phyloP scores from a whole-genome alignment of 2,113 vertebrate species.

The Taurulus bubalis region DNA sequence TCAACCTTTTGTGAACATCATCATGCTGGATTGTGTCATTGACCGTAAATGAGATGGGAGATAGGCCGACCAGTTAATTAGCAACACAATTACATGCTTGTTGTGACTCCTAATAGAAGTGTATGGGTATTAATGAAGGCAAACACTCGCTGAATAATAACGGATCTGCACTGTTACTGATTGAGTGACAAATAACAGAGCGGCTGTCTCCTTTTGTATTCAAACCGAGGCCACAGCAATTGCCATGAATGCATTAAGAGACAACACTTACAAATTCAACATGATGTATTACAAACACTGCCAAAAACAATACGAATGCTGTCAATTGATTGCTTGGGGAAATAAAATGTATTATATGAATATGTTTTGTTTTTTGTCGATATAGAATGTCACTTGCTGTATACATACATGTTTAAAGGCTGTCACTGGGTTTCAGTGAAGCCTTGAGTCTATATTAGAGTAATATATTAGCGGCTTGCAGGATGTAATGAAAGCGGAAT shows the following conservation, averaged over 20 bases:
- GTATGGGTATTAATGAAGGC: slow-evolving; percentile 77
- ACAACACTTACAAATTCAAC: slow-evolving; percentile 24
- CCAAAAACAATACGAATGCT: neutral
- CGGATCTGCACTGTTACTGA: slow-evolving; percentile 35
- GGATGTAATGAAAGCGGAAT: slow-evolving; percentile 68
- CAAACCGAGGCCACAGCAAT: slow-evolving; percentile 25
- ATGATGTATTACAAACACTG: slow-evolving; percentile 32
- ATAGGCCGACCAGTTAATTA: slow-evolving; percentile 74
- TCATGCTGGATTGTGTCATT: slow-evolving; percentile 57
- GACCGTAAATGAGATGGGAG: slow-evolving; percentile 69
- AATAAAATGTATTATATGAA: neutral
- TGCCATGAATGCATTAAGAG: slow-evolving; percentile 43
- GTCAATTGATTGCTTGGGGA: slow-evolving; percentile 11
- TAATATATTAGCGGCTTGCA: slow-evolving; percentile 87
- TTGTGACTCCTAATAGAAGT: slow-evolving; percentile 79
- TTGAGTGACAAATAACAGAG: slow-evolving; percentile 41
- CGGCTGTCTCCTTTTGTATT: slow-evolving; percentile 31
- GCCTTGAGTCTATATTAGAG: slow-evolving; percentile 83
- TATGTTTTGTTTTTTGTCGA: neutral
- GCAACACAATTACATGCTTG: slow-evolving; percentile 80
- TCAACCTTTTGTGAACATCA: slow-evolving; percentile 66
- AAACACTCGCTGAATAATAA: slow-evolving; percentile 80
- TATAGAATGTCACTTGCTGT: neutral
- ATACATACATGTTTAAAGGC: slow-evolving; percentile 81
- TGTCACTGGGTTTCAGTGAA: slow-evolving; percentile 87